Conservation (phyloP, 2,113 vertebrate genomes). For the Calidris pygmaea region DNA sequence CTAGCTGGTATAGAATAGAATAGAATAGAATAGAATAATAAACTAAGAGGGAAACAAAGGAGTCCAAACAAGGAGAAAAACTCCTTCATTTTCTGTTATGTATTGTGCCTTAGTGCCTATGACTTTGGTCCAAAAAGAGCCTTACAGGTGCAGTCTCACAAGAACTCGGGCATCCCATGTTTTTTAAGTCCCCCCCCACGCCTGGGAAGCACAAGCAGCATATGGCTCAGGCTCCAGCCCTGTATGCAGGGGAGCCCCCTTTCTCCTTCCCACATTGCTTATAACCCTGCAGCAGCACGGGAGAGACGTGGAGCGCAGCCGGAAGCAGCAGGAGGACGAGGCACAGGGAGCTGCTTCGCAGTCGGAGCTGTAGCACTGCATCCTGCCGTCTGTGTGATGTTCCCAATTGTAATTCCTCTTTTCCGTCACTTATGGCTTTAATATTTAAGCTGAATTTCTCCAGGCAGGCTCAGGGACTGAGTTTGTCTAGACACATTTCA, state of each 20-base stretch:
- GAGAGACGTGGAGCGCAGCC: accelerated
- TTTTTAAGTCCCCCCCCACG: neutral
- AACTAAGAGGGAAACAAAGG: neutral
- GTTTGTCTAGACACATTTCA: neutral
- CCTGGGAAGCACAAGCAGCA: neutral
- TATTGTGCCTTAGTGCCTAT: neutral
- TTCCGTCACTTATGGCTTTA: neutral
- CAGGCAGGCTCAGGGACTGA: neutral
- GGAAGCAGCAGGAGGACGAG: neutral
- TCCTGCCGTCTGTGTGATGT: neutral
- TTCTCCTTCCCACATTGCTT: neutral
- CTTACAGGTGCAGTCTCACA: accelerated
- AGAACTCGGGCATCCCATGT: neutral
- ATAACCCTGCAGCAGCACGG: neutral
- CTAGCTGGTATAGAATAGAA: neutral
- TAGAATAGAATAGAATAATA: neutral
- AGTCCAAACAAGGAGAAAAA: neutral
- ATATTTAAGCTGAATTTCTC: neutral
- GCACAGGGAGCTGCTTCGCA: neutral
- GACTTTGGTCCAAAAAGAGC: neutral
- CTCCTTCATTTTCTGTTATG: neutral
- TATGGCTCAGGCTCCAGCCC: neutral
- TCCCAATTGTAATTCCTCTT: neutral
- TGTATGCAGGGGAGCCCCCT: accelerated
- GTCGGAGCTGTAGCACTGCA: neutral